Base-by-base conservation (phyloP, 2,797 vertebrate species). In the Gallinago solitaria region DNA sequence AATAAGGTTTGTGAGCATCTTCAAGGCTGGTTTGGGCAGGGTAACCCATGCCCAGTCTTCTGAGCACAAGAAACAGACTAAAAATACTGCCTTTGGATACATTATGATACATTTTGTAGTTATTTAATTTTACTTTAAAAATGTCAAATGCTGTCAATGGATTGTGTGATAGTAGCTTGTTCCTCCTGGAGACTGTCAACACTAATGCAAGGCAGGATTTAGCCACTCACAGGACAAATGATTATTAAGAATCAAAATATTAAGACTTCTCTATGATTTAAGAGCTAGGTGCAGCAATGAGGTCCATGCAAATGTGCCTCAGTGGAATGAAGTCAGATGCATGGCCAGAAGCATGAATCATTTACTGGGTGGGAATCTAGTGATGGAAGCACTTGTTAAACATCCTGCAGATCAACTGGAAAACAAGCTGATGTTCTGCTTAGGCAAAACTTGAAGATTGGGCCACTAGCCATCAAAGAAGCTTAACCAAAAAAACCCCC, bases 181-280 rank as follows among this genome's bases (percentile, higher is more conserved):
- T 93, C 77, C 33, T 64, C 53, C 51, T 85, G 45, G 37, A 87
- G 71, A n/a, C 20, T 83, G 79, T 7, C 25, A 48, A 53, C 60
- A 47, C 17, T 8, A 25, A 84, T 45, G 14, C 14, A 56, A 74
- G 70, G 64, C 21, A 87, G 48, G 71, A 74, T 74, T 87, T 57
- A 87, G 47, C 9, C 35, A 35, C 41, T 77, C 51, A 57, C 5
- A 39, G 45, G 65, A 74, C 24, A 83, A 80, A 78, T 23, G 8
- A 70, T 15, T 60, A 54, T 28, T 39, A 77, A 71, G 37, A 67
- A 83, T 27, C 56, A 87, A 94, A 83, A 56, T 71, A 83, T 43
- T 47, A 32, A 37, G 9, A 64, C 20, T 85, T 18, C 24, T 83
- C 33, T n/a, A 27, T 0, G 2, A n/a, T 51, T 1, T 1, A 3